Evolutionary conservation across 2,113 vertebrate species (phyloP).

Genomic region (Strix uralensis): DNA sequence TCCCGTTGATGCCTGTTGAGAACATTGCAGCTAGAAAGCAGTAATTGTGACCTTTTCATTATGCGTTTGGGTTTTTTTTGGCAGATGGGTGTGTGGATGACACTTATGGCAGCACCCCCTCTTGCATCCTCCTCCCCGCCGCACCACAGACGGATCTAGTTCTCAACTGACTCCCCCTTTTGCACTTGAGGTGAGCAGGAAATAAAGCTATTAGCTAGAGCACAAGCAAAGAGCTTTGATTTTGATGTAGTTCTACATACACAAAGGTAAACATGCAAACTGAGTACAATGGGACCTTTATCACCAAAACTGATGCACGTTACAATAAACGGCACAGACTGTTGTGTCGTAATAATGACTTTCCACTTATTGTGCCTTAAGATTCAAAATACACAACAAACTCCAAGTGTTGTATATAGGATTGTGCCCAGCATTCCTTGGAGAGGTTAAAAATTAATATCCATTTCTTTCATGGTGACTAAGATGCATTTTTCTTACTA

Average conservation of each 20-base stretch:
- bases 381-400: background rate
- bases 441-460: background rate
- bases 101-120: fast-evolving
- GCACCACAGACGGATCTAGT: background rate
- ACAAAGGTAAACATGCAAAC: background rate
- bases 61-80: background rate
- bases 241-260: background rate
- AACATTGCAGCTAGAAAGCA: background rate
- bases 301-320: background rate
- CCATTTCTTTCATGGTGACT: background rate
- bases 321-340: background rate
- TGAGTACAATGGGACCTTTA: background rate
- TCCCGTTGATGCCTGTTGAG: background rate
- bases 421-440: background rate
- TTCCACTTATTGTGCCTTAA: background rate
- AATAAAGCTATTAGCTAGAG: background rate
- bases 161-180: background rate
- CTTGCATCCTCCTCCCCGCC: background rate
- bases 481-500: background rate
- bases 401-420: background rate
- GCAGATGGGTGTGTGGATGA: background rate
- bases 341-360: background rate
- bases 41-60: background rate
- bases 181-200: background rate
- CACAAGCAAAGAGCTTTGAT: background rate